A percentile compares a stretch with the other conserved stretches of the same genome.
phyloP scores from a whole-genome alignment of 1,140 invertebrate genomes.

The Hycleus cichorii region DNA sequence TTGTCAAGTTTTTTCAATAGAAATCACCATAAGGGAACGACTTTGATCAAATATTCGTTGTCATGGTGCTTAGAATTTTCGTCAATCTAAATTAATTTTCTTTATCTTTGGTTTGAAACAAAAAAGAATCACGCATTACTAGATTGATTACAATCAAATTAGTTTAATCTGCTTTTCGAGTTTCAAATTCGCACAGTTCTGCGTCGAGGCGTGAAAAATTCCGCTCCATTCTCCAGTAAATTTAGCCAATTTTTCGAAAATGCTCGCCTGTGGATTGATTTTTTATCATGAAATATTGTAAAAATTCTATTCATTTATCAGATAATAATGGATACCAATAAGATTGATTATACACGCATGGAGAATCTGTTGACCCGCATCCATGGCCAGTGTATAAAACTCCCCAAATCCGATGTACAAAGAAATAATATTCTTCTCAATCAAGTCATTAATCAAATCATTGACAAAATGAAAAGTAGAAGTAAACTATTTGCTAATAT shows the following conservation, averaged over 20 bases:
- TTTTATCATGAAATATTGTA: no score
- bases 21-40: conserved; percentile 2
- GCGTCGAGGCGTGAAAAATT: no score
- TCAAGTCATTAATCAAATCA: background rate
- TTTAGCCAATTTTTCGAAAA: no score
- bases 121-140: no score
- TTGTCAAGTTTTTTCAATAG: background rate
- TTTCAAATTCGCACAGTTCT: no score
- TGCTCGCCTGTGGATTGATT: no score
- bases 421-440: conserved; percentile 21
- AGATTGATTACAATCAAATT: no score
- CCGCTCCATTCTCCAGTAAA: no score
- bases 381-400: conserved; percentile 20
- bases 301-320: background rate
- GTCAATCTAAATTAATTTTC: no score
- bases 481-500: conserved; percentile 14
- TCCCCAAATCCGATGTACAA: conserved; percentile 19
- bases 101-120: no score
- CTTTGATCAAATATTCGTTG: background rate
- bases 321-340: conserved; percentile 3
- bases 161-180: no score
- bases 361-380: conserved; percentile 26
- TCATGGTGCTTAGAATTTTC: background rate
- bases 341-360: conserved; percentile 22
- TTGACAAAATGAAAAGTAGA: conserved; percentile 12